A percentile compares a stretch with the other conserved stretches of the same genome.
Evolutionary conservation across 2,113 vertebrate genomes (phyloP).

Genomic region (Antechinus stuartii): DNA sequence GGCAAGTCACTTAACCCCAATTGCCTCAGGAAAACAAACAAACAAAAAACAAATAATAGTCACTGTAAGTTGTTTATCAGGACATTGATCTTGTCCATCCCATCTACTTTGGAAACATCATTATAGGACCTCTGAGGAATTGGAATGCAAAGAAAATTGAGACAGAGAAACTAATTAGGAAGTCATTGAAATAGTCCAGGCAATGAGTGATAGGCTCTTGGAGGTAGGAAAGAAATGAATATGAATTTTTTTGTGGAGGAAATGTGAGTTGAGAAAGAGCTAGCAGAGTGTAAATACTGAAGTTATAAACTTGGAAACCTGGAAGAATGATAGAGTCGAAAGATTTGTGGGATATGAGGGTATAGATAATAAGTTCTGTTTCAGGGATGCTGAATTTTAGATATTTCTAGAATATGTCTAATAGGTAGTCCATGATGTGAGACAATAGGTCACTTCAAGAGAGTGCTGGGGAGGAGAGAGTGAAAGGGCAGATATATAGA

Average conservation of each 20-base stretch:
- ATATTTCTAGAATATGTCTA: not conserved
- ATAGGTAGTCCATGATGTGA: not conserved
- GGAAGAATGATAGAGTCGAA: not conserved
- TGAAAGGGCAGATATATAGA: not conserved
- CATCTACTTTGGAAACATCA: not conserved
- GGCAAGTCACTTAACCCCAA: no score
- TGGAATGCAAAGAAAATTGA: not conserved
- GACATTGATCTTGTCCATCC: not conserved
- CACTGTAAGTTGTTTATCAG: not conserved
- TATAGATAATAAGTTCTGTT: not conserved
- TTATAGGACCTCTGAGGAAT: not conserved
- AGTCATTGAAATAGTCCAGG: not conserved
- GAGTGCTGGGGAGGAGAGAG: not conserved
- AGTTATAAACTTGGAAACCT: not conserved
- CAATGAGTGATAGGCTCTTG: not conserved
- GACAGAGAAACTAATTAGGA: not conserved
- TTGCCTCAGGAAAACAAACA: no score
- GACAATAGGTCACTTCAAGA: not conserved
- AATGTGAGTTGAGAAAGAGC: not conserved
- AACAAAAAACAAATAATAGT: not conserved
- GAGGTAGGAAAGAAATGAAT: not conserved
- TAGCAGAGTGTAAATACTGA: not conserved
- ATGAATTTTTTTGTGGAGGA: not conserved
- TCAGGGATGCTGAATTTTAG: not conserved
- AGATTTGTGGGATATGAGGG: not conserved